A percentile compares a stretch with the other conserved stretches of the same genome.
phyloP scores from a whole-genome alignment of 2,888 invertebrate genomes.

The Merodon equestris region DNA sequence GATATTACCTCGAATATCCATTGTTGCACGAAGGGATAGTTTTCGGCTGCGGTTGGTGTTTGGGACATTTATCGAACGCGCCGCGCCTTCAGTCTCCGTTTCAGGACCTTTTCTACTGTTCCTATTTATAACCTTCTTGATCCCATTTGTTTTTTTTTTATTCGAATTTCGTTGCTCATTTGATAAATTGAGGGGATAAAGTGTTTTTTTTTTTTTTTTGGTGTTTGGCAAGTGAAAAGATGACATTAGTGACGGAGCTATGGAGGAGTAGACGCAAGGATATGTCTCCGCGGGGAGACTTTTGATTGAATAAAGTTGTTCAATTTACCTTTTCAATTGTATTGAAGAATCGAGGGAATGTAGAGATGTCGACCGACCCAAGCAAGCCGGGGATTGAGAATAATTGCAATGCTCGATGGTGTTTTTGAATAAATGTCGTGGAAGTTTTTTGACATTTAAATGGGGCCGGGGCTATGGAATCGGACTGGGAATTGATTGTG shows the following conservation, averaged over 20 bases:
- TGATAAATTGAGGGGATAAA: slow-evolving; percentile 67
- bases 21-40: slow-evolving; percentile 8
- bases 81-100: slow-evolving; percentile 48
- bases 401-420: slow-evolving; percentile 50
- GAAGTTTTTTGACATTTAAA: slow-evolving; percentile 54
- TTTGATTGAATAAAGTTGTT: slow-evolving; percentile 69
- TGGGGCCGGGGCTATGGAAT: slow-evolving; percentile 46
- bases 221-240: slow-evolving; percentile 32
- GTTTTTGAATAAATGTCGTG: slow-evolving; percentile 63
- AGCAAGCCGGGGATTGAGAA: slow-evolving; percentile 42
- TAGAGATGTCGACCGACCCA: too few relatives aligned
- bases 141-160: slow-evolving; percentile 5
- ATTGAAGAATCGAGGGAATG: slow-evolving; percentile 28
- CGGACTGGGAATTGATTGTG: slow-evolving; percentile 61
- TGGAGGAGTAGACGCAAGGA: too few relatives aligned
- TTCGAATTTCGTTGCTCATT: slow-evolving; percentile 66
- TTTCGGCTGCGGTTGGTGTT: slow-evolving; percentile 29
- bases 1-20: neutral
- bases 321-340: slow-evolving; percentile 67
- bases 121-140: too few relatives aligned
- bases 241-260: slow-evolving; percentile 28
- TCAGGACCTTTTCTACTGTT: slow-evolving; percentile 12
- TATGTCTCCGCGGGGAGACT: slow-evolving; percentile 52
- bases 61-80: slow-evolving; percentile 48
- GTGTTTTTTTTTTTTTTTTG: slow-evolving; percentile 60